phyloP scores from a whole-genome alignment of 1,140 invertebrate species.

The Drosophila takahashii region DNA sequence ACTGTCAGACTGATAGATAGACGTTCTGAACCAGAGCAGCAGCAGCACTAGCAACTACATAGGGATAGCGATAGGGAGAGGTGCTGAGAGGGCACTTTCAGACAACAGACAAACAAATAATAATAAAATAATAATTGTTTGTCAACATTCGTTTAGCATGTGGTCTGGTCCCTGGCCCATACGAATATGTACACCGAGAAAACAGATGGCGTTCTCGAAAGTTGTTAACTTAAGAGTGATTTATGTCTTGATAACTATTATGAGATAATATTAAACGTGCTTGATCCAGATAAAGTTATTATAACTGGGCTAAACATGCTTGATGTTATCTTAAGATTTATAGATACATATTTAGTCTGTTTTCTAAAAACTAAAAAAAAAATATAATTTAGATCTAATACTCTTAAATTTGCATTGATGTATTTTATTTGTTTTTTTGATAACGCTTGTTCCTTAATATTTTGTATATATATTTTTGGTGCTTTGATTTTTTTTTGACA shows the following conservation, averaged over 20 bases:
- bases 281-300: neutral
- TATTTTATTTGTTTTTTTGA: too few species aligned
- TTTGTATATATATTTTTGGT: too few species aligned
- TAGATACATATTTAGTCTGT: too few species aligned
- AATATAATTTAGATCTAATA: too few species aligned
- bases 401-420: too few species aligned
- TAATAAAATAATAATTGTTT: conserved; percentile 84
- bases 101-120: conserved; percentile 77
- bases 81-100: conserved; percentile 36
- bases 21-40: conserved; percentile 35
- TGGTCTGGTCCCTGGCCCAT: conserved; percentile 43
- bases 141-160: conserved; percentile 83
- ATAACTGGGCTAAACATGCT: neutral
- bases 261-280: neutral
- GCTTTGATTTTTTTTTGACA: too few species aligned
- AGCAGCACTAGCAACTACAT: neutral
- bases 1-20: conserved; percentile 50
- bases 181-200: conserved; percentile 25
- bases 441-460: too few species aligned
- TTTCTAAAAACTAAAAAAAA: too few species aligned
- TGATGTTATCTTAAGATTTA: neutral
- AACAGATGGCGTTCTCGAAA: neutral
- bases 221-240: neutral
- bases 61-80: conserved; percentile 20
- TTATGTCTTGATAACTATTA: neutral